These are phyloP conservation scores for Scaptomyza parva DNA, from an alignment of 2,888 invertebrate genomes.

Conservation along the genomic window DNA sequence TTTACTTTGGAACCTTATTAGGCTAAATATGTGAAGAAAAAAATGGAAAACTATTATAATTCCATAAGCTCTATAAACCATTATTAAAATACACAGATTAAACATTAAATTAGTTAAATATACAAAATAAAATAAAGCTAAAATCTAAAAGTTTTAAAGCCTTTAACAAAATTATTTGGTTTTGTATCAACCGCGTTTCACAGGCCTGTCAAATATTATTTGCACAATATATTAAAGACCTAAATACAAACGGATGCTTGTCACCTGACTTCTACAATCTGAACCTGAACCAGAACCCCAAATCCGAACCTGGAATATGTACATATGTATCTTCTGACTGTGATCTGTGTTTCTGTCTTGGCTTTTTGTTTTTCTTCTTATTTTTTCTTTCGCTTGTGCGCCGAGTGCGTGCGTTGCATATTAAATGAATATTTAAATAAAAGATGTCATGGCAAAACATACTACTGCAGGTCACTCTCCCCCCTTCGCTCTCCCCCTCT, in stretches of 20 bases:
- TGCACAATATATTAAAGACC: constrained; percentile 63
- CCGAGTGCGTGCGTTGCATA: constrained; percentile 69
- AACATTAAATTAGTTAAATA: too few relatives aligned
- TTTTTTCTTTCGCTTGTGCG: not conserved
- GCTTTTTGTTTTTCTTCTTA: too few relatives aligned
- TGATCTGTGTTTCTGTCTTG: constrained; percentile 47
- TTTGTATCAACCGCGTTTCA: not conserved
- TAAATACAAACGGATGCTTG: constrained; percentile 26
- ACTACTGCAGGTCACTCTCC: constrained; percentile 19
- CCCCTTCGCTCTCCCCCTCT: not conserved
- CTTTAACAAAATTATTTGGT: not conserved
- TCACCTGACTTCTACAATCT: not conserved
- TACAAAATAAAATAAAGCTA: too few relatives aligned
- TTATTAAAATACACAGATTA: too few relatives aligned
- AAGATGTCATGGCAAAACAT: constrained; percentile 31
- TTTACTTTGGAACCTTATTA: too few relatives aligned
- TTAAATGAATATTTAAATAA: constrained; percentile 75
- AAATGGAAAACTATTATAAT: too few relatives aligned
- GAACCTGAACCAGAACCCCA: too few relatives aligned
- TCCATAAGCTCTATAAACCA: too few relatives aligned
- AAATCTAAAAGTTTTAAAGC: not conserved
- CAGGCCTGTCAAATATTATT: constrained; percentile 67
- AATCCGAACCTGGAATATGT: constrained; percentile 3
- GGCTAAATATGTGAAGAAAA: too few relatives aligned
- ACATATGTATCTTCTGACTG: constrained; percentile 7